Base-by-base conservation (phyloP, 2,113 vertebrate genomes). In the Zootoca vivipara region DNA sequence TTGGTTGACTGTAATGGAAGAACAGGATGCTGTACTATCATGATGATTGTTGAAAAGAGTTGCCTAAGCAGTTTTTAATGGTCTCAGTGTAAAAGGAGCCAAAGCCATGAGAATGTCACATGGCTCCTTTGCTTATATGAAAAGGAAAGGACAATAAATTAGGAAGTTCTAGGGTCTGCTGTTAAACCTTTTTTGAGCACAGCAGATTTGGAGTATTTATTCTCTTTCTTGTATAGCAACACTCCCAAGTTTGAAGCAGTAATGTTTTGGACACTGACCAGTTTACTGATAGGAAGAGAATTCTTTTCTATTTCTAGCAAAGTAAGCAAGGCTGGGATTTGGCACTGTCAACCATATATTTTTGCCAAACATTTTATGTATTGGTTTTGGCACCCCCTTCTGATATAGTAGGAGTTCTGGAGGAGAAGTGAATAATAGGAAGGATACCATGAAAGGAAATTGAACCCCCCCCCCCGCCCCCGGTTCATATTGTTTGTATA, bases 271-370 rank as follows among this genome's bases (percentile, higher is more conserved):
- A 86, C 77, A 90, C 87, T 33, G 93, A 92, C 90, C 91, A 82
- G 92, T 93, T 89, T 95, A 81, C 90, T 93, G 92, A 86, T 93
- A 91, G 91, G 91, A 96, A 95, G 95, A 91, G 89, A 75, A 92
- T 92, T 52, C 83, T 82, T 69, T 87, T 92, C 90, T 95, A n/a
- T 95, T 96, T 95, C 88, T 82, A 95, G 87, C 62, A 85, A 83
- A 75, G 62, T 69, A 92, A 95, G 89, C 86, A 89, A 91, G 91
- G 9, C 26, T 38, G 67, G 67, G 87, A 95, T 94, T 92, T 95
- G 94, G 89, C 87, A 89, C 69, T 0, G 0, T 46, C 1, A 1
- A n/a, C 90, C 89, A 85, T 78, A 80, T 82, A 84, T 90, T 90
- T 94, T 95, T 93, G 90, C 94, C 78, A 67, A 18, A 89, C 90